Evolutionary conservation across 64 coral and sea anemone genomes (phyloP).

Genomic region (Anthopleura sola): DNA sequence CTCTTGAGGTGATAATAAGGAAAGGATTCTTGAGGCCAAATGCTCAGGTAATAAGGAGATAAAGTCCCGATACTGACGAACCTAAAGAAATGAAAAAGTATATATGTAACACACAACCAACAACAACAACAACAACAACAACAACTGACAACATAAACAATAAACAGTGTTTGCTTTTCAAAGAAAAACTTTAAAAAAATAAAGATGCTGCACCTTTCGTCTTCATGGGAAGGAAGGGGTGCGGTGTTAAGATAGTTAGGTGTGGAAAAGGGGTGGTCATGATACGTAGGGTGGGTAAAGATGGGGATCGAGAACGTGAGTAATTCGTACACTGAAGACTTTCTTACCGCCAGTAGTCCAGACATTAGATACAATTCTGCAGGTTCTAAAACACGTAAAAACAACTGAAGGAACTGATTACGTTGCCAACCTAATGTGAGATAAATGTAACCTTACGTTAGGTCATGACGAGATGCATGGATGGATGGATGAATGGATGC

Average conservation of each 20-base stretch:
- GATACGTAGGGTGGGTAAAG: too few relatives aligned
- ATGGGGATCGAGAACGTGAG: too few relatives aligned
- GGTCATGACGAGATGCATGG: not conserved
- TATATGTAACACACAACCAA: too few relatives aligned
- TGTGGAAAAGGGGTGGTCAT: too few relatives aligned
- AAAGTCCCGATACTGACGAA: conserved; percentile 93
- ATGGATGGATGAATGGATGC: not conserved
- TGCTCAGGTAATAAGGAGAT: conserved; percentile 70
- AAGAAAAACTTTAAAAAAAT: too few relatives aligned
- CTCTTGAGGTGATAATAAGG: conserved; percentile 67
- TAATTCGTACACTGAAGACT: not conserved
- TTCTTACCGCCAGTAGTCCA: conserved; percentile 72
- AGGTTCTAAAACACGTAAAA: conserved; percentile 77
- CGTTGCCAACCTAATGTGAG: conserved; percentile 69
- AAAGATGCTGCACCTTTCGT: too few relatives aligned
- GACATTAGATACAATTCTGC: conserved; percentile 76
- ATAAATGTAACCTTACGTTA: not conserved
- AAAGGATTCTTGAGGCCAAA: conserved; percentile 69
- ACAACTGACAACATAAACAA: too few relatives aligned
- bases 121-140: too few relatives aligned
- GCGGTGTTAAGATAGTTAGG: too few relatives aligned
- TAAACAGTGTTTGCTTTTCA: too few relatives aligned
- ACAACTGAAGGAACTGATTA: conserved; percentile 89
- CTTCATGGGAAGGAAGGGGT: too few relatives aligned
- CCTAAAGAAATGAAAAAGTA: conserved; percentile 50